A percentile compares a stretch with the other conserved stretches of the same genome.
phyloP scores from a whole-genome alignment of 2,113 vertebrate genomes.

The Nycticorax nycticorax region DNA sequence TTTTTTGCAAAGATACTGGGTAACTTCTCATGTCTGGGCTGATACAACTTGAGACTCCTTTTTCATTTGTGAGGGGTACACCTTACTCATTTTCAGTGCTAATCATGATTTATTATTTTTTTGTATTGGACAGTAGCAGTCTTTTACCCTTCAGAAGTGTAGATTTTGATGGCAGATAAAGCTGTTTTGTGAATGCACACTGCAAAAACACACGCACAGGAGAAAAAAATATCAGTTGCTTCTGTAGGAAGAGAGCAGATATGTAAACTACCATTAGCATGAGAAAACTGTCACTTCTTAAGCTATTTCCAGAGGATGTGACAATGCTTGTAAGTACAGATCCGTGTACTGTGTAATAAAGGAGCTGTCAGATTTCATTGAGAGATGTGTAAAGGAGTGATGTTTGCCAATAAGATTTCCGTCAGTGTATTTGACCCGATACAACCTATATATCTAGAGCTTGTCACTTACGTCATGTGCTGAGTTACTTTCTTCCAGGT shows the following conservation, averaged over 20 bases:
- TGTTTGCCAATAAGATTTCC: neutral
- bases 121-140: neutral
- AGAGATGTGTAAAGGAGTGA: neutral
- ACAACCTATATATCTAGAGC: neutral
- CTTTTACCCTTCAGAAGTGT: neutral
- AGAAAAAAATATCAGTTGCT: neutral
- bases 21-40: neutral
- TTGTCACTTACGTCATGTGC: neutral
- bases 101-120: neutral
- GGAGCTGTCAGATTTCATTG: neutral
- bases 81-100: neutral
- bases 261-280: neutral
- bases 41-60: neutral
- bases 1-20: neutral
- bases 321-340: neutral
- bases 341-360: neutral
- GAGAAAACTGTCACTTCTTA: neutral
- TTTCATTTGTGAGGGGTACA: neutral
- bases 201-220: neutral
- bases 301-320: neutral
- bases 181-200: neutral
- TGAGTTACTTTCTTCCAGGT: neutral
- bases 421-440: neutral
- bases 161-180: neutral
- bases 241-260: neutral